Evolutionary conservation across 1,140 invertebrate species (phyloP), one percentile per base, ranked within the genome.

Genomic region (Papilio polyxenes): DNA sequence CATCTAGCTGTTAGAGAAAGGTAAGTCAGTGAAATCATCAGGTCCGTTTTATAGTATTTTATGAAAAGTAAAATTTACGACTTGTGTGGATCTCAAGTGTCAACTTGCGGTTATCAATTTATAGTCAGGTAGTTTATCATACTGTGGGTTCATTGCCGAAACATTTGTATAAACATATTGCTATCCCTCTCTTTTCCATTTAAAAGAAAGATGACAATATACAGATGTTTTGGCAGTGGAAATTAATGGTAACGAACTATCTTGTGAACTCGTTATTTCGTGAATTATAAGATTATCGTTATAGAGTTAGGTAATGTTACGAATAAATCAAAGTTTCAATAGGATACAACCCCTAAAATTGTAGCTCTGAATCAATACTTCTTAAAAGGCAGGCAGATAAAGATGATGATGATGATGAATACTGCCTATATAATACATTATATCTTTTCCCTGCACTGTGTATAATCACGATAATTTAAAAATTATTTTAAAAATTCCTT

Each of bases 1-100:
- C 88, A 85, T 87, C 87, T 89, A 88, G 85, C 84, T 83, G 82
- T 51, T 74, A 83, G 89, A 90, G 89, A 90, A 90, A 90, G 89
- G 89, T 85, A 85, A 82, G 81, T 49, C 62, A 53, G 87, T 83
- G 87, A 88, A 88, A 88, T 85, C 82, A 84, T 48, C 11, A 59
- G 31, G 59, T 78, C 11, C 53, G 40, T 62, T 31, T 31, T 56
- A 79, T 40, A 37, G 48, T 17, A 78, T 44, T 40, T 13, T 17
- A 56, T 51, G 10, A 5, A 53, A 53, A 31, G 49, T 59, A 31
- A 31, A 31, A 59, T 59, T 59, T 59, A 59, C n/a, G n/a, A 20
- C 17, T 59, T 20, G 6, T 59, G 56, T 59, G 56, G 56, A 20
- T 20, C 40, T 44, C 17, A 59, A 20, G 8, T 20, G 56, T 59